phyloP scores from a whole-genome alignment of 2,113 vertebrate genomes.

The Pampusana beccarii region DNA sequence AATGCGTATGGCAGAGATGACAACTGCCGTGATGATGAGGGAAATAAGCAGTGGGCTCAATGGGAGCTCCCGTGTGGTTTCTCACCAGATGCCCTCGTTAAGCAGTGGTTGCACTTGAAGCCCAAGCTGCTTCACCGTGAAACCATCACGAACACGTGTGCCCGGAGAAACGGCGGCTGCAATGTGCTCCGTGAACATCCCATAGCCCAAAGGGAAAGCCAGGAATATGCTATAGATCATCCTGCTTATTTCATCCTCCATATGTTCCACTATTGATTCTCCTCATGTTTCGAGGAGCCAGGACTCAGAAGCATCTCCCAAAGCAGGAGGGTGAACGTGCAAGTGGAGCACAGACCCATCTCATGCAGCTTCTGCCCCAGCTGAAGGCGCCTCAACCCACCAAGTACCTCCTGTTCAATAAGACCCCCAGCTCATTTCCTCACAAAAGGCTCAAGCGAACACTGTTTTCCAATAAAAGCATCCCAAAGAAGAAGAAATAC shows the following conservation, averaged over 20 bases:
- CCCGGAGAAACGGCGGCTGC: accelerated
- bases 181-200: accelerated
- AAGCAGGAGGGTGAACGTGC: accelerated
- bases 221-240: no score
- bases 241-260: neutral
- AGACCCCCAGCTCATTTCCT: neutral
- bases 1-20: accelerated
- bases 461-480: neutral
- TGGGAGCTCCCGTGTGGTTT: neutral
- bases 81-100: neutral
- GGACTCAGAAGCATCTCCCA: accelerated
- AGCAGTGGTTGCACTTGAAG: neutral
- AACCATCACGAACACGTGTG: accelerated
- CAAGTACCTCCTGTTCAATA: neutral
- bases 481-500: neutral
- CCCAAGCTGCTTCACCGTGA: neutral
- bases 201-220: accelerated
- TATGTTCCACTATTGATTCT: neutral
- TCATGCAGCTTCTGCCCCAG: neutral
- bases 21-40: no score
- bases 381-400: neutral
- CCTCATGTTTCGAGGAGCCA: neutral
- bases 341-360: neutral
- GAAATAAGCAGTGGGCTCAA: accelerated
- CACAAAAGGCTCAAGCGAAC: neutral